Base-by-base conservation (phyloP, 2,113 vertebrate genomes). In the Ammodytes dubius region DNA sequence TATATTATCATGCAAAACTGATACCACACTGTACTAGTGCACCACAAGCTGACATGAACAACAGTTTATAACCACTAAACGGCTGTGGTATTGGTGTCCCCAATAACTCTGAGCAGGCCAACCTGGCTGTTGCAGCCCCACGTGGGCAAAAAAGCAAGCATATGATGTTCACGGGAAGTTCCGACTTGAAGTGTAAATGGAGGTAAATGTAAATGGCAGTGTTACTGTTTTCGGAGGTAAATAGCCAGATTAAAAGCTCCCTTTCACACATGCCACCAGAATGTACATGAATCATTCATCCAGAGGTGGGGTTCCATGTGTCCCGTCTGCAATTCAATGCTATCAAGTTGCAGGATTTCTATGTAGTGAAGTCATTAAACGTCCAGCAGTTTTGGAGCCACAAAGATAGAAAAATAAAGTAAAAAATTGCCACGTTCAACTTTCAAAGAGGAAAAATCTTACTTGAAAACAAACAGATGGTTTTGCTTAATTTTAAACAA, bases 381-480 rank as follows among this genome's bases (percentile, higher is more conserved):
- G 52, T 70, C 12, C 46, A 60, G 7, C 46, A 52, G 27, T 53
- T 70, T 64, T 47, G 14, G 43, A 53, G n/a, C 45, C 3, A 14
- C 72, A 19, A 74, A 37, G 54, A 45, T 79, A 77, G 27, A 27
- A 27, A 27, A 27, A 27, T 27, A 27, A 27, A 27, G 2, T 27
- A 27, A 49, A 76, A 67, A 79, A 74, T 65, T 67, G 13, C 75
- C 82, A 79, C 42, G 27, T 85, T 74, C 57, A 61, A 56, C 56
- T 83, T 76, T 40, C 27, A 69, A 82, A 88, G 57, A 61, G 52
- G 59, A 70, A 54, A 27, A 82, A 87, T 77, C 72, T 17, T 65
- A 67, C 57, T 27, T 59, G 64, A 83, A 61, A 61, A 17, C 79
- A 73, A 85, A 82, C 87, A 89, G 71, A 87, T 87, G 86, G 71